Conservation (phyloP, 2,797 vertebrate genomes). For the Prunella strophiata region DNA sequence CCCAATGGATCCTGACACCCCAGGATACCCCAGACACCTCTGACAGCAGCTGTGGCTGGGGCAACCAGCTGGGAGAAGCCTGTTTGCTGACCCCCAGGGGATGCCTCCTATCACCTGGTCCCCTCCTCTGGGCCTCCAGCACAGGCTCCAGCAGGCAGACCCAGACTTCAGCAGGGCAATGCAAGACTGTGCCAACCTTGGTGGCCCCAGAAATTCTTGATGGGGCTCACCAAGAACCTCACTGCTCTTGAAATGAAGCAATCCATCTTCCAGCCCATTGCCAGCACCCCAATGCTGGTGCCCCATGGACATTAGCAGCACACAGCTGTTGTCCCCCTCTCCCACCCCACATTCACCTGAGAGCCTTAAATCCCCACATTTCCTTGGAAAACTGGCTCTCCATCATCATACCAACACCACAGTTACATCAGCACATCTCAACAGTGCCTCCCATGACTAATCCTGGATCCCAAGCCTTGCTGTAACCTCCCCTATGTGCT, state of each 20-base stretch:
- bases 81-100: not conserved
- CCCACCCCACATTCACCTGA: not conserved
- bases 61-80: not conserved
- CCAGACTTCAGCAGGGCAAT: not conserved
- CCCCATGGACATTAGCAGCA: fast-evolving
- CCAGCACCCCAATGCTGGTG: fast-evolving
- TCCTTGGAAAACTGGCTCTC: not conserved
- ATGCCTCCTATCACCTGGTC: not conserved
- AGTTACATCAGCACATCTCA: not conserved
- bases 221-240: not conserved
- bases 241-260: not conserved
- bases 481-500: not conserved
- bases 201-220: fast-evolving
- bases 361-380: not conserved
- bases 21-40: not conserved
- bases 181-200: not conserved
- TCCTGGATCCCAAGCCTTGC: not conserved
- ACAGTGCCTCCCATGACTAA: not conserved
- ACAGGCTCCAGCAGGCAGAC: not conserved
- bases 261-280: not conserved
- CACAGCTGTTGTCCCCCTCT: not conserved
- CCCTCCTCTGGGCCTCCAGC: not conserved
- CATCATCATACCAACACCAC: not conserved
- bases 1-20: fast-evolving
- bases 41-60: not conserved